Evolutionary conservation across 1,140 invertebrate species (phyloP).

Genomic region (Arctopsyche grandis): DNA sequence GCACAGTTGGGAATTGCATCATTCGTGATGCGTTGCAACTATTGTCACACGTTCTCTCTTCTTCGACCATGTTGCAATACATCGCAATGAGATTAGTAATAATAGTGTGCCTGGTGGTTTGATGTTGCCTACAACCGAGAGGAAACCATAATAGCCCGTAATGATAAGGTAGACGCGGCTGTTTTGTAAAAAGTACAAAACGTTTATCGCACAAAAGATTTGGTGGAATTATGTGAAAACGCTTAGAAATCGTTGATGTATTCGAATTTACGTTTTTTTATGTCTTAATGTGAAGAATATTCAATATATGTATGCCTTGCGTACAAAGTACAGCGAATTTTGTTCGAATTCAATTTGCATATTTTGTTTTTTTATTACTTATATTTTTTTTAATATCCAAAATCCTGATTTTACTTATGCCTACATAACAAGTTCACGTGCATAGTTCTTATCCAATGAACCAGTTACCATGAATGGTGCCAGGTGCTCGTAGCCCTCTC

Average conservation of each 20-base stretch:
- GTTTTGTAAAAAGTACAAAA: not conserved
- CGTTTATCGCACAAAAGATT: not conserved
- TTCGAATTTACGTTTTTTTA: too few species aligned
- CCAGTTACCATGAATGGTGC: constrained; percentile 20
- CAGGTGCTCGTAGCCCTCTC: constrained; percentile 35
- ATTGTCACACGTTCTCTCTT: not conserved
- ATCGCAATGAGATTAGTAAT: not conserved
- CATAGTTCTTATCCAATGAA: constrained; percentile 24
- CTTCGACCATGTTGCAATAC: not conserved
- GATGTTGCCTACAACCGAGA: not conserved
- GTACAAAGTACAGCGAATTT: too few species aligned
- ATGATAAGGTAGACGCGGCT: not conserved
- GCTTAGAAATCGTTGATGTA: too few species aligned
- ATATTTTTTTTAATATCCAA: not conserved
- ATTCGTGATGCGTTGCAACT: not conserved
- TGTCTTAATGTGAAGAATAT: too few species aligned
- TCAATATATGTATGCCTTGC: too few species aligned
- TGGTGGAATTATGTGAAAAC: too few species aligned
- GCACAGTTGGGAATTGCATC: constrained; percentile 3
- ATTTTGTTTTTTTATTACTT: too few species aligned
- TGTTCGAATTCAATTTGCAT: too few species aligned
- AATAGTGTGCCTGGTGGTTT: not conserved
- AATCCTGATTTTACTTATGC: not conserved
- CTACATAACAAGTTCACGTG: not conserved
- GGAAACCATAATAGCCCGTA: constrained; percentile 5